phyloP scores from a whole-genome alignment of 1,140 invertebrate species.

The Yoshiicerus persimilis region DNA sequence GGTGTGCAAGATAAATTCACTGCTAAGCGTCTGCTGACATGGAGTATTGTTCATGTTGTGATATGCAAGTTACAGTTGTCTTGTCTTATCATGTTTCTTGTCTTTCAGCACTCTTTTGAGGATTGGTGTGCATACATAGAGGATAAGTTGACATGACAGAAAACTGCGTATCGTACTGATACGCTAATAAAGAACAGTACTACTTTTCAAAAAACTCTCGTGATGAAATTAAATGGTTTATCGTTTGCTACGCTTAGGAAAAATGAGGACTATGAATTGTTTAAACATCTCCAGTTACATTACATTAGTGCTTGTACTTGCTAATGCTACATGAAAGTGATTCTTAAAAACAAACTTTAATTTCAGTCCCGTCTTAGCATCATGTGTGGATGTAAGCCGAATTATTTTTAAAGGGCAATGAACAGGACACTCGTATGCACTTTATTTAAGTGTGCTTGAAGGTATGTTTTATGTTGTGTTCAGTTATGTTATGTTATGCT shows the following conservation, averaged over 20 bases:
- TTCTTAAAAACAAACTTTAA: neutral
- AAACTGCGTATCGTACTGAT: neutral
- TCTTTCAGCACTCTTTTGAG: neutral
- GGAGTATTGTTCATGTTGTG: neutral
- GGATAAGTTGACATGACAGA: neutral
- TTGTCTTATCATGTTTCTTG: neutral
- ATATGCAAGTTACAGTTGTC: neutral
- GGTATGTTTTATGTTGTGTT: neutral
- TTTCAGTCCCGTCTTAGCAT: neutral
- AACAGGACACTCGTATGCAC: neutral
- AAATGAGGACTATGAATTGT: neutral
- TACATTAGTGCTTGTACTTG: neutral
- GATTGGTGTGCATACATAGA: neutral
- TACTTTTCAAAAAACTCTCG: too few species aligned
- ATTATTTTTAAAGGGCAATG: constrained; percentile 6
- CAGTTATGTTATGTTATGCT: neutral
- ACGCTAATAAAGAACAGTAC: neutral
- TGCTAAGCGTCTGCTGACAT: neutral
- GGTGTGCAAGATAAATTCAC: neutral
- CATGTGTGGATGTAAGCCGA: neutral
- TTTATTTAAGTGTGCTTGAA: neutral
- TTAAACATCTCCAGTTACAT: neutral
- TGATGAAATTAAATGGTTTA: neutral
- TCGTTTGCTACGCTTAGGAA: neutral
- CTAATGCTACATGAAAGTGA: neutral